A percentile compares a stretch with the other conserved stretches of the same genome.
Evolutionary conservation across 2,888 invertebrate species (phyloP).

Genomic region (Chaetoderma sp.): DNA sequence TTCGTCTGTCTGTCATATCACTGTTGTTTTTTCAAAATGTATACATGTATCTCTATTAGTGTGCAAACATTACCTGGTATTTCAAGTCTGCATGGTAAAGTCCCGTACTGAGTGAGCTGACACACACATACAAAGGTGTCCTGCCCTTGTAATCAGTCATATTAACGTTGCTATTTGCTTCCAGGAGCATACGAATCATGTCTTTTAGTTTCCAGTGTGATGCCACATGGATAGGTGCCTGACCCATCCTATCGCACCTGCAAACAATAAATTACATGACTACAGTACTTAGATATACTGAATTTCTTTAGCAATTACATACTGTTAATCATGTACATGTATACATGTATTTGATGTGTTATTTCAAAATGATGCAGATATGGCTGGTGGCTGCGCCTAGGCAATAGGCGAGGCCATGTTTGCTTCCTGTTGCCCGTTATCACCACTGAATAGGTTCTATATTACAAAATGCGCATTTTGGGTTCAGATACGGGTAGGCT

Average conservation of each 20-base stretch:
- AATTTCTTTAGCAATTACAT: neutral
- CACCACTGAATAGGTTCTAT: too few relatives aligned
- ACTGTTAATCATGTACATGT: neutral
- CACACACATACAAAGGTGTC: slow-evolving; percentile 66
- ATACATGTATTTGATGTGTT: too few relatives aligned
- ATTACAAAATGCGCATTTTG: too few relatives aligned
- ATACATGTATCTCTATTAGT: too few relatives aligned
- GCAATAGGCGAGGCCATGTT: too few relatives aligned
- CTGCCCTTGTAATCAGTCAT: slow-evolving; percentile 62
- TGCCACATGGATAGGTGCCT: slow-evolving; percentile 66
- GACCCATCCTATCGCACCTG: slow-evolving; percentile 64
- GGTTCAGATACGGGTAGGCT: too few relatives aligned
- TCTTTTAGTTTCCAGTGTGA: slow-evolving; percentile 67
- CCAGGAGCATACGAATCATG: slow-evolving; percentile 59
- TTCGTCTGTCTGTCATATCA: too few relatives aligned
- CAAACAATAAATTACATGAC: slow-evolving; percentile 15
- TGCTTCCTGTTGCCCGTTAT: too few relatives aligned
- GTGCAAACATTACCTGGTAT: too few relatives aligned
- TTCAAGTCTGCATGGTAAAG: slow-evolving; percentile 67
- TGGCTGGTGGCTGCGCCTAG: too few relatives aligned
- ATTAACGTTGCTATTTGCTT: slow-evolving; percentile 58
- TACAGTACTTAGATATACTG: neutral
- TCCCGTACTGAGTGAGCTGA: slow-evolving; percentile 65
- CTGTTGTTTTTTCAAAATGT: too few relatives aligned
- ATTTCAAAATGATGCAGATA: too few relatives aligned